These are phyloP conservation scores for Smittia aterrima DNA, from an alignment of 2,888 invertebrate species.

Conservation along the genomic window DNA sequence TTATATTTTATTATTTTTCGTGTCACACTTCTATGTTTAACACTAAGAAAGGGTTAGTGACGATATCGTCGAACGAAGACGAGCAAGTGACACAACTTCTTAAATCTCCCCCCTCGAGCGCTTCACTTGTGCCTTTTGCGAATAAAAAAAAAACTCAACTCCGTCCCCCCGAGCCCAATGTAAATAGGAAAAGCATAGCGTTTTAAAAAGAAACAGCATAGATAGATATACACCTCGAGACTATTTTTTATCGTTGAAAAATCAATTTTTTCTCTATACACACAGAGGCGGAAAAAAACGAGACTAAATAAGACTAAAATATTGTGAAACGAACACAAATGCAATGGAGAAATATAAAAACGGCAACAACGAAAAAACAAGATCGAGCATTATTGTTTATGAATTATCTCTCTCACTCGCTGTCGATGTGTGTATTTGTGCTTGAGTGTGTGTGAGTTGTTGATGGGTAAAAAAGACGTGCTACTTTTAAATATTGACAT, in stretches of 20 bases:
- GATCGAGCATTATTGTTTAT: conserved; percentile 33
- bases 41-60: background rate
- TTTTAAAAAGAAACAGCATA: background rate
- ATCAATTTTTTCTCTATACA: conserved; percentile 22
- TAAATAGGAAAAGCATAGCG: background rate
- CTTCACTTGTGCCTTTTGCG: too few relatives aligned
- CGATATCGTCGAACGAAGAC: too few relatives aligned
- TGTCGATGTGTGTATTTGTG: conserved; percentile 27
- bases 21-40: conserved; percentile 6
- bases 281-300: background rate
- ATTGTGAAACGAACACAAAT: conserved; percentile 9
- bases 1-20: conserved; percentile 28
- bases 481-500: conserved; percentile 35
- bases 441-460: too few relatives aligned
- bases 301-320: background rate
- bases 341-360: background rate
- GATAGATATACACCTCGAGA: conserved; percentile 7
- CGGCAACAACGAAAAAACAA: conserved; percentile 31
- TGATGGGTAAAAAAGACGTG: conserved; percentile 24
- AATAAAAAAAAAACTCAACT: too few relatives aligned
- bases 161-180: too few relatives aligned
- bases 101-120: too few relatives aligned
- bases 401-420: conserved; percentile 24
- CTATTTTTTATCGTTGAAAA: conserved; percentile 22
- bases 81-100: too few relatives aligned